phyloP scores from a whole-genome alignment of 2,113 vertebrate genomes.

The Campylomormyrus tamandua region DNA sequence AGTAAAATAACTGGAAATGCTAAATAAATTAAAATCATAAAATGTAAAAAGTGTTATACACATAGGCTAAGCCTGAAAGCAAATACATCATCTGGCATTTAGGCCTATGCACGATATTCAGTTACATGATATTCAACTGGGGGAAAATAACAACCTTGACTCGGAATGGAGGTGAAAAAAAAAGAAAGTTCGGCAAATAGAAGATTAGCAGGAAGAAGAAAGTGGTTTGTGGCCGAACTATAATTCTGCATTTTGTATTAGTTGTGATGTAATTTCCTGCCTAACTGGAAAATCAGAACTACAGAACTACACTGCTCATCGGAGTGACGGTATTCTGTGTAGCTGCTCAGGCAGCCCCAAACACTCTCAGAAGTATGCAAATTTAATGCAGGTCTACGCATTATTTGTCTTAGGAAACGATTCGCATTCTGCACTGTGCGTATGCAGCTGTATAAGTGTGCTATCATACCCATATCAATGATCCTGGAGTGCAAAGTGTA shows the following conservation, averaged over 20 bases:
- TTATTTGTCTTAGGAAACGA: not conserved
- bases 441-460: not conserved
- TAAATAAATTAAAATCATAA: not conserved
- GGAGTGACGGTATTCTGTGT: not conserved
- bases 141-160: not conserved
- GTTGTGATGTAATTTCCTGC: constrained; percentile 40
- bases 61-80: not conserved
- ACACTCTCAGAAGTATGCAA: not conserved
- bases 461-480: not conserved
- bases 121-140: not conserved
- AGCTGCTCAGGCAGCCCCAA: not conserved
- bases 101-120: not conserved
- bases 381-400: not conserved
- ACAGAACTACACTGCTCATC: not conserved
- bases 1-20: not conserved
- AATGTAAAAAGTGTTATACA: not conserved
- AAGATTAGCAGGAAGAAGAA: constrained; percentile 45
- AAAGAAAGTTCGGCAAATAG: constrained; percentile 3
- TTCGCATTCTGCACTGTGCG: not conserved
- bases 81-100: not conserved
- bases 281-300: constrained; percentile 23
- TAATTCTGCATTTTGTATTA: constrained; percentile 31
- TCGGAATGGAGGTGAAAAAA: constrained; percentile 1
- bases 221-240: constrained; percentile 42
- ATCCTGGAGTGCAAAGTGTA: not conserved